These are phyloP conservation scores for Tipula helvola DNA, from an alignment of 2,888 invertebrate species.

Conservation along the genomic window DNA sequence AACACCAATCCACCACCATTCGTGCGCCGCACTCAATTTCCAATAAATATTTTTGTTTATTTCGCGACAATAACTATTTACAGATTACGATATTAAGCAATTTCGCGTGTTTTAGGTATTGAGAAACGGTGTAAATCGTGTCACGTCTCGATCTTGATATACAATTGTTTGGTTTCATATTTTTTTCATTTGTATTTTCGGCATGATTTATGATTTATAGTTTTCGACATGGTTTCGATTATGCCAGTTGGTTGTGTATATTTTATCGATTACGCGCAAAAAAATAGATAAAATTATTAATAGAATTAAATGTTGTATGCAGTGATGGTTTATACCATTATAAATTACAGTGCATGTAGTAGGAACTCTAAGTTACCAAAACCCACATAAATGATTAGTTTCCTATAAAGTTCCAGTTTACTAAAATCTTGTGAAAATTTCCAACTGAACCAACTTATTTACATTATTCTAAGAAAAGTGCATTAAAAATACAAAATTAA, in stretches of 20 bases:
- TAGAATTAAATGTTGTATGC: no score
- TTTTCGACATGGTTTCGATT: neutral
- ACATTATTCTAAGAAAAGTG: no score
- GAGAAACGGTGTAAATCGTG: slow-evolving; percentile 7
- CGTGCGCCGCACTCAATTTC: neutral
- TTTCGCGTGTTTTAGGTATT: slow-evolving; percentile 7
- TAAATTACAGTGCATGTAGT: neutral
- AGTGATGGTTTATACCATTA: neutral
- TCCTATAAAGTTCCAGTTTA: no score
- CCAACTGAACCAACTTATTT: no score
- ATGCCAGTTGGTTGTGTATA: neutral
- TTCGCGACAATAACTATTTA: neutral
- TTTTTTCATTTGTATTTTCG: neutral
- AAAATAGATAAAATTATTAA: neutral
- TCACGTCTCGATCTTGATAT: slow-evolving; percentile 8
- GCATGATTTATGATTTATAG: neutral
- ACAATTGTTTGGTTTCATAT: neutral
- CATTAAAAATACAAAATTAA: no score
- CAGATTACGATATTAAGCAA: neutral
- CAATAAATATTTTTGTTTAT: neutral
- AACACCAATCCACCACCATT: neutral
- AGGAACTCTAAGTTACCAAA: no score
- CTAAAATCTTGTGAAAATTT: no score
- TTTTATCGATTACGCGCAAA: neutral
- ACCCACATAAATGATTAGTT: no score